Base-by-base conservation (phyloP, 2,888 invertebrate genomes). In the Eupithecia vulgata region DNA sequence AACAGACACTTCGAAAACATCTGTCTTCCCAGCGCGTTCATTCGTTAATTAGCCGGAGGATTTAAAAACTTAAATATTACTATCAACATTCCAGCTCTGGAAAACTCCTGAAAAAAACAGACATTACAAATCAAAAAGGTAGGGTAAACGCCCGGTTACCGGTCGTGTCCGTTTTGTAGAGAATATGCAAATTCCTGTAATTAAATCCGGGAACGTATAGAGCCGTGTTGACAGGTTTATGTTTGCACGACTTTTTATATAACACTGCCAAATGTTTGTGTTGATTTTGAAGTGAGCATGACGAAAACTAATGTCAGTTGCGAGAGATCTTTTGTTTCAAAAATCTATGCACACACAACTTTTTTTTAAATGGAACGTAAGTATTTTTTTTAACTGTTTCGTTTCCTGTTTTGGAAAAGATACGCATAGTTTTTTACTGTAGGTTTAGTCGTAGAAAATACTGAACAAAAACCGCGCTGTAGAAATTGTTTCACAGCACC, bases 161-260 rank as follows among this genome's bases (percentile, higher is more conserved):
- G 83, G 73, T 81, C 82, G 78, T 80, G 81, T 83, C 80, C 81
- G 77, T 83, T 84, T 84, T 82, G 80, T 79, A 82, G 85, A 82
- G 87, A 89, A 88, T 89, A 91, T 92, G 91, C 88, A 88, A 91
- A 91, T 91, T 83, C 83, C 68, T 77, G 84, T 90, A 90, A 91
- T 92, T 90, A 91, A 91, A 91, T 90, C 84, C 81, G 79, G 80
- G 80, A 83, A 82, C 85, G 84, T 86, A 85, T 88, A 87, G 87
- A 83, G 84, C 80, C n/a, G n/a, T 84, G 87, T 85, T 84, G 84
- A 83, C 87, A 82, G 83, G 84, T 87, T 88, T 84, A 85, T 85
- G 82, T 86, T 82, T 76, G 69, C 62, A 76, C 67, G 70, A 62
- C 62, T 68, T 67, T 72, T 67, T 72, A 59, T 70, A 37, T 37